Evolutionary conservation across 2,888 invertebrate genomes (phyloP).

Genomic region (Phanerotoma sp.): DNA sequence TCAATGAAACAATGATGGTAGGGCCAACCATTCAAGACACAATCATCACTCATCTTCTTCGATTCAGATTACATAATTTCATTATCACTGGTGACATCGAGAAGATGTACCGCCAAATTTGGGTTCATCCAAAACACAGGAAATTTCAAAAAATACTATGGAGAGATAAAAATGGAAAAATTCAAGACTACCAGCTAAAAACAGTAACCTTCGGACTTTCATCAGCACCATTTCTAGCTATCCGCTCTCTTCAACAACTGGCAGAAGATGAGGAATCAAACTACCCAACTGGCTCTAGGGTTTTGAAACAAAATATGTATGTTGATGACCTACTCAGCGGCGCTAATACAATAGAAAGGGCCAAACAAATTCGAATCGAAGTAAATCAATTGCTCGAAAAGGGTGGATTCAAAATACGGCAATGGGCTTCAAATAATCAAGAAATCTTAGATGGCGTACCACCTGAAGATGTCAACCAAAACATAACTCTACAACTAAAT

Average conservation of each 20-base stretch:
- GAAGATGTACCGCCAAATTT: too few species aligned
- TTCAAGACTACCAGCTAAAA: background rate
- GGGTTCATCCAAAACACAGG: too few species aligned
- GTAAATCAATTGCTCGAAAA: constrained; percentile 5
- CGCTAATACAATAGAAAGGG: constrained; percentile 14
- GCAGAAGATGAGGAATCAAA: constrained; percentile 13
- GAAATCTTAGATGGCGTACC: background rate
- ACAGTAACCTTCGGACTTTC: too few species aligned
- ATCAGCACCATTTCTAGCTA: too few species aligned
- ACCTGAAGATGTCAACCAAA: too few species aligned
- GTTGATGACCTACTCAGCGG: constrained; percentile 21
- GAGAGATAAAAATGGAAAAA: constrained; percentile 20
- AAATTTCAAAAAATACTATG: constrained; percentile 13
- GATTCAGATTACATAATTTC: too few species aligned
- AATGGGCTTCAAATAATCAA: constrained; percentile 23
- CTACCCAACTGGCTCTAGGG: background rate
- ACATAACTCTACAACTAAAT: background rate
- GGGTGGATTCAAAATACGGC: constrained; percentile 12
- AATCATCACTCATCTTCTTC: too few species aligned
- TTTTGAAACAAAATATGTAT: constrained; percentile 15
- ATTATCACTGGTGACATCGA: too few species aligned
- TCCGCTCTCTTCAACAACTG: constrained; percentile 6
- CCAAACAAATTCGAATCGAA: constrained; percentile 2
- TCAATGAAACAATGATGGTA: too few species aligned
- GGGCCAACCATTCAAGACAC: too few species aligned